Conservation (phyloP, 2,797 vertebrate genomes). For the Poecile montanus region DNA sequence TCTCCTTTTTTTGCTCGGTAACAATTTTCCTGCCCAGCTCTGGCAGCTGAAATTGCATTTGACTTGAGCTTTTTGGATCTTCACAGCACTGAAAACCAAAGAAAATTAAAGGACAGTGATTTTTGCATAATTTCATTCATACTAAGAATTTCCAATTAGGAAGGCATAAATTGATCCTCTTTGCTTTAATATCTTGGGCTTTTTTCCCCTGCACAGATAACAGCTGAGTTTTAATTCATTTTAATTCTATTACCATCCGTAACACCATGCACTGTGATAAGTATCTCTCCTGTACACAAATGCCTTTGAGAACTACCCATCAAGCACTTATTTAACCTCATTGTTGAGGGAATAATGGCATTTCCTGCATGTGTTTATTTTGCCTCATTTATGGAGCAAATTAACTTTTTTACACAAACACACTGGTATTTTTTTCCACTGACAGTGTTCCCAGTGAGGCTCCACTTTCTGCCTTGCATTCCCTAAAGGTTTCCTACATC, state of each 20-base stretch:
- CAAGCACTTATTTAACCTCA: constrained; percentile 51
- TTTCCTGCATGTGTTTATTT: constrained; percentile 43
- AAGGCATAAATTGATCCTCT: constrained; percentile 73
- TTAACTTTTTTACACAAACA: constrained; percentile 44
- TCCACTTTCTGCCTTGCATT: background rate
- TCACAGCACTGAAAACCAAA: constrained; percentile 49
- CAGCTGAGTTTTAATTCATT: constrained; percentile 72
- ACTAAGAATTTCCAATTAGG: constrained; percentile 71
- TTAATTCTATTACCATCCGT: constrained; percentile 69
- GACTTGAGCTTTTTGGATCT: constrained; percentile 60
- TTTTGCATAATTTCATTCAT: constrained; percentile 74
- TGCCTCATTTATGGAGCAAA: constrained; percentile 29
- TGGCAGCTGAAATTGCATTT: constrained; percentile 49
- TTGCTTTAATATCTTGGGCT: constrained; percentile 60
- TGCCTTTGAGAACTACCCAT: constrained; percentile 39
- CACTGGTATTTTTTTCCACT: background rate
- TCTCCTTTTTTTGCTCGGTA: background rate
- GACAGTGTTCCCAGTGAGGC: background rate
- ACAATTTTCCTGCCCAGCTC: constrained; percentile 25
- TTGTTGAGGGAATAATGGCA: constrained; percentile 32
- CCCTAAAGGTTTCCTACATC: constrained; percentile 1
- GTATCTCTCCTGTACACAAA: constrained; percentile 56
- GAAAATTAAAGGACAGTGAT: constrained; percentile 71
- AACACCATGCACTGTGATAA: constrained; percentile 64
- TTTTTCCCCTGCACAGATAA: constrained; percentile 56